phyloP scores from a whole-genome alignment of 1,140 invertebrate species.

The Pomacea maculata region DNA sequence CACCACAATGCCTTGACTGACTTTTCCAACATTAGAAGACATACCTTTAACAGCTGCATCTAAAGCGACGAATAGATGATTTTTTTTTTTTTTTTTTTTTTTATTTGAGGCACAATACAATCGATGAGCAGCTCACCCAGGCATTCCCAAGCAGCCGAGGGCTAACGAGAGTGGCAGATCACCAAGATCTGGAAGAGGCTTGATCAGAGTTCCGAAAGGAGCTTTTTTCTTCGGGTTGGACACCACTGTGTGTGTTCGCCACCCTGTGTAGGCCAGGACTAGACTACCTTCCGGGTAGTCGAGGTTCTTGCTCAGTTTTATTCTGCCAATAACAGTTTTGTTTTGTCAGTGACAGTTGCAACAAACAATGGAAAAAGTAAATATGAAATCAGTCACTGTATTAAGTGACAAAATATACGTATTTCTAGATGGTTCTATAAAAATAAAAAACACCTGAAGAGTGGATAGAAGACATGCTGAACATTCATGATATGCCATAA shows the following conservation, averaged over 20 bases:
- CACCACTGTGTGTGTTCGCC: slow-evolving; percentile 33
- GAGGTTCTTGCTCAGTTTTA: slow-evolving; percentile 12
- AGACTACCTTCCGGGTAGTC: slow-evolving; percentile 13
- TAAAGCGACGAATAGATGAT: no score
- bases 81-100: background rate
- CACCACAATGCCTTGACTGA: background rate
- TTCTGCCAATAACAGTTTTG: background rate
- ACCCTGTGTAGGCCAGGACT: slow-evolving; percentile 15
- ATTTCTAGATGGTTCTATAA: no score
- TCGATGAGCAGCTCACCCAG: slow-evolving; percentile 31
- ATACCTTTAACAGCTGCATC: background rate
- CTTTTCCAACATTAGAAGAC: background rate
- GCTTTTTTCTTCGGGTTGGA: slow-evolving; percentile 17
- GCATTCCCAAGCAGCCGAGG: slow-evolving; percentile 45
- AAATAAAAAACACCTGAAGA: no score
- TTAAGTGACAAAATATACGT: no score
- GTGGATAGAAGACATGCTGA: no score
- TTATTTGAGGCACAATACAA: no score
- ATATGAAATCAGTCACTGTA: no score
- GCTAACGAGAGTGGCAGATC: slow-evolving; percentile 35
- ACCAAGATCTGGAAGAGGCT: slow-evolving; percentile 27
- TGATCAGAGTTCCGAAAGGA: background rate
- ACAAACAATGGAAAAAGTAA: no score
- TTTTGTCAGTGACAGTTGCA: no score
- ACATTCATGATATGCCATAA: no score